Conservation (phyloP, 2,888 invertebrate genomes). For the Torymus tubicola region DNA sequence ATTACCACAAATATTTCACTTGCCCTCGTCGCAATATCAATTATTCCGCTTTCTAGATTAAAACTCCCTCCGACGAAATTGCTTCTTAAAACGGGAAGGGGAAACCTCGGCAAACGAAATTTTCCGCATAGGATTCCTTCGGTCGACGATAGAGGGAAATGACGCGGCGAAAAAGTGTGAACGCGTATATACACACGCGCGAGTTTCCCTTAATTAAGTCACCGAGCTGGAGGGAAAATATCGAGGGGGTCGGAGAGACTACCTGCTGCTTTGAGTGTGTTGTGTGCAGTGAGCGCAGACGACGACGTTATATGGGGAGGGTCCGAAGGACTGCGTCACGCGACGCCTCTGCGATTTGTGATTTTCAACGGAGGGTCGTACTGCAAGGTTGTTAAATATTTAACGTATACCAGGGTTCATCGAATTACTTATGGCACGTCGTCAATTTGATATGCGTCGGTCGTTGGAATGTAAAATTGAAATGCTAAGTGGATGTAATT, state of each 20-base stretch:
- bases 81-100: too few species aligned
- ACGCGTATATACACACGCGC: not conserved
- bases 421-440: constrained; percentile 4
- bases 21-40: too few species aligned
- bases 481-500: too few species aligned
- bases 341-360: constrained; percentile 33
- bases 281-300: too few species aligned
- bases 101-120: too few species aligned
- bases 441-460: too few species aligned
- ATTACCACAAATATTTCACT: too few species aligned
- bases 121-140: not conserved
- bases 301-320: not conserved
- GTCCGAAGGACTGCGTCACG: constrained; percentile 31
- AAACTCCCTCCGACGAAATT: too few species aligned
- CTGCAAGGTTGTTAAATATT: constrained; percentile 25
- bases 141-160: not conserved
- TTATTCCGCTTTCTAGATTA: too few species aligned
- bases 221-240: not conserved
- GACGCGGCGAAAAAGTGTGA: constrained; percentile 12
- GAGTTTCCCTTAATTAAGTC: constrained; percentile 46
- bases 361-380: constrained; percentile 21
- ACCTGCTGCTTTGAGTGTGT: constrained; percentile 16
- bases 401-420: not conserved
- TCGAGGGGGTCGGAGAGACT: not conserved
- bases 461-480: too few species aligned